These are phyloP conservation scores for Hafferia zeledoni DNA, from an alignment of 2,797 vertebrate genomes.

Conservation along the genomic window DNA sequence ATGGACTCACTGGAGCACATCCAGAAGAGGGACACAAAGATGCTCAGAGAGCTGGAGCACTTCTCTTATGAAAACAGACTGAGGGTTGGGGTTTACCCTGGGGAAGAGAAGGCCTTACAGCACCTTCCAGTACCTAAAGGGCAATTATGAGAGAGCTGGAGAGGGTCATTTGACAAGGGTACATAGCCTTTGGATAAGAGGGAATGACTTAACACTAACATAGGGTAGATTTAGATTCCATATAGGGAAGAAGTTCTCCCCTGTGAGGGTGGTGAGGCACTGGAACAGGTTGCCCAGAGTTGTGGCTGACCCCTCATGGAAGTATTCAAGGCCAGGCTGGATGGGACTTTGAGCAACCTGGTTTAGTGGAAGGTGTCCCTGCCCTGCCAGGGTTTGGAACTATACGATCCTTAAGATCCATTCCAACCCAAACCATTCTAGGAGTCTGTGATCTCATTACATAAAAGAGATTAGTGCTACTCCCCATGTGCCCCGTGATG, in stretches of 20 bases:
- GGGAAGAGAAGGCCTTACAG: background rate
- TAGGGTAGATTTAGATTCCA: background rate
- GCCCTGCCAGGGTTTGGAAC: background rate
- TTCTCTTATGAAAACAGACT: background rate
- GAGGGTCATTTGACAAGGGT: background rate
- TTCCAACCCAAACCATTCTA: background rate
- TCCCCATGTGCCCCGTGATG: background rate
- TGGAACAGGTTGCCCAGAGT: background rate
- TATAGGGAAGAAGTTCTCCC: background rate
- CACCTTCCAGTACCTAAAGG: background rate
- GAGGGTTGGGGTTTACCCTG: background rate
- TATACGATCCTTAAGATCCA: background rate
- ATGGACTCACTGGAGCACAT: background rate
- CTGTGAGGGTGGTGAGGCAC: background rate
- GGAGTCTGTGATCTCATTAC: background rate
- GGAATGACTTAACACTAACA: background rate
- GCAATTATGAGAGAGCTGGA: background rate
- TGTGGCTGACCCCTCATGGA: background rate
- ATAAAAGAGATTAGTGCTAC: background rate
- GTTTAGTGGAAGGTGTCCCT: background rate
- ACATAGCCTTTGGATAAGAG: too few species aligned
- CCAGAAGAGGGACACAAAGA: background rate
- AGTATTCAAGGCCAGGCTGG: background rate
- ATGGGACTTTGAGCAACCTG: background rate
- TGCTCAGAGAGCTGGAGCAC: background rate